Evolutionary conservation across 1,140 invertebrate species (phyloP).

Genomic region (Tetramorium parvispinum): DNA sequence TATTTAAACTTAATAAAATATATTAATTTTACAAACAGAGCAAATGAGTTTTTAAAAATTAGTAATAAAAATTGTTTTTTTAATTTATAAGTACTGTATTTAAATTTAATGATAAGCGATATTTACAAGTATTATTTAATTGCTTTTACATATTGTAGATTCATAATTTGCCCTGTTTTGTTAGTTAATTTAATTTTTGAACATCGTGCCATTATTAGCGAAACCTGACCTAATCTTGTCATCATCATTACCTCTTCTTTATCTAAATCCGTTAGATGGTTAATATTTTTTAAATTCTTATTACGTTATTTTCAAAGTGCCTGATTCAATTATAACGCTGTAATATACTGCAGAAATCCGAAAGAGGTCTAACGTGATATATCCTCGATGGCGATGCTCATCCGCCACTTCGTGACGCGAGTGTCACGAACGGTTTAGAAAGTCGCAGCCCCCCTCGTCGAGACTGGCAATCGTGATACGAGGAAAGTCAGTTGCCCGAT

Average conservation of each 20-base stretch:
- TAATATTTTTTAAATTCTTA: not conserved
- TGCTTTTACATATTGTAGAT: not conserved
- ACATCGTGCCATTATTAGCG: not conserved
- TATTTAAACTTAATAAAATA: conserved; percentile 4
- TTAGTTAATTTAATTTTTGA: not conserved
- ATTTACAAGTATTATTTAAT: not conserved
- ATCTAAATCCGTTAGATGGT: not conserved
- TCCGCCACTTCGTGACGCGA: conserved; percentile 43
- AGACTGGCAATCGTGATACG: conserved; percentile 42
- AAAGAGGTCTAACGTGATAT: conserved; percentile 20
- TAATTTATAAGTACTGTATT: not conserved
- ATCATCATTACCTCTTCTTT: not conserved
- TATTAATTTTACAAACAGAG: not conserved
- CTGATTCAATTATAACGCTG: not conserved
- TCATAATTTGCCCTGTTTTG: not conserved
- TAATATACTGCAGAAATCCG: not conserved
- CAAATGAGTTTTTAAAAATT: not conserved
- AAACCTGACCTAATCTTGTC: no score
- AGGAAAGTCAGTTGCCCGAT: conserved; percentile 39
- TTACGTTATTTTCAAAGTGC: not conserved
- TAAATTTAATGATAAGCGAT: not conserved
- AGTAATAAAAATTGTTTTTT: not conserved
- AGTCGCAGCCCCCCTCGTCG: conserved; percentile 34
- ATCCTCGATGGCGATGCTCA: conserved; percentile 4
- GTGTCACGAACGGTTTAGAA: conserved; percentile 62